Base-by-base conservation (phyloP, 2,797 vertebrate species). In the Synanceia verrucosa region DNA sequence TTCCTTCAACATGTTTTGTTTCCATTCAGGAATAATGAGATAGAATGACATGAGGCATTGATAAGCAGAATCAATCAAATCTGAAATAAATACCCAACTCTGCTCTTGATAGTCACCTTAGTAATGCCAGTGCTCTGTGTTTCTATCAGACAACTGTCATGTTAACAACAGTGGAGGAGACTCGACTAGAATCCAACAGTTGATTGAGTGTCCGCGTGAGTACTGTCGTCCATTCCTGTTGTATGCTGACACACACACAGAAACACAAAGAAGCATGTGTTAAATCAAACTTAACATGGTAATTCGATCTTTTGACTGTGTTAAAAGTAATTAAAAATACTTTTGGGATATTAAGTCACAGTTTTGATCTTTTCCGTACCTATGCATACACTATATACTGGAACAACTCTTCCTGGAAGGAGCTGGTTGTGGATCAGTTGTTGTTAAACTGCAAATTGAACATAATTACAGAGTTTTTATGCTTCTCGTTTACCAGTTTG, bases 121-220 rank as follows among this genome's bases (percentile, higher is more conserved):
- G 82, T 94, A 93, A 94, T 87, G 88, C 86, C 92, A 86, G 91
- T 91, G 95, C 92, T 97, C 95, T 97, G 93, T 97, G 94, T 97
- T 92, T 95, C 95, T 95, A 90, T 95, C 95, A 97, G 97, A 98
- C 93, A 95, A 96, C 95, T 98, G 96, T 96, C 95, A 97, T 92
- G 95, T 97, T 95, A 96, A 96, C 96, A 96, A 96, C 96, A 97
- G 96, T 91, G 96, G 95, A 94, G 96, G 95, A 95, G 96, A 97
- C 94, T 94, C 96, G 84, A 96, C 96, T 95, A 95, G 96, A 96
- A 96, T 96, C 91, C 96, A 96, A 93, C 96, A 98, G 80, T 96
- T 97, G 94, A 96, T 98, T 95, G 94, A 96, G 81, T 97, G 96
- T 95, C 96, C 95, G 94, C 95, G 97, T 98, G 96, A 99, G 97